Percentiles rank a stretch among this genome's conserved stretches.
These are phyloP conservation scores for Drosophila insularis DNA, from an alignment of 1,140 invertebrate genomes.

Conservation along the genomic window DNA sequence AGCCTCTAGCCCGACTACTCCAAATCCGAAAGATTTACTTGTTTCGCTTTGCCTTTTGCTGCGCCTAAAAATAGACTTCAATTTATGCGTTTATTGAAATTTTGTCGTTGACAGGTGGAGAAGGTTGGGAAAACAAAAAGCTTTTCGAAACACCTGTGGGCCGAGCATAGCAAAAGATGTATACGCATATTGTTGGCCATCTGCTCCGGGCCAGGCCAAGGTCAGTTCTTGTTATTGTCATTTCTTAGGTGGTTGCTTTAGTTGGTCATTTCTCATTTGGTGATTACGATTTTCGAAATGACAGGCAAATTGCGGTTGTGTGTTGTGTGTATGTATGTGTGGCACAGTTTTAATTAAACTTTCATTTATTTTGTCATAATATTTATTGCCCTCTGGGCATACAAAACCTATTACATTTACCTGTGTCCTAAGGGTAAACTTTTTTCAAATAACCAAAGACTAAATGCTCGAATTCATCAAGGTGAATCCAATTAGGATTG, in stretches of 20 bases:
- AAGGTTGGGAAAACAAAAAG: constrained; percentile 10
- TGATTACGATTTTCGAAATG: constrained; percentile 62
- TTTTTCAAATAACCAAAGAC: constrained; percentile 18
- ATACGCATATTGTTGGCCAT: constrained; percentile 3
- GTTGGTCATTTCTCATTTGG: constrained; percentile 74
- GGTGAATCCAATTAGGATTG: neutral
- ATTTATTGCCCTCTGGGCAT: constrained; percentile 63
- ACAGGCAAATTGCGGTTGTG: constrained; percentile 22
- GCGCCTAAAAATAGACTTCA: constrained; percentile 69
- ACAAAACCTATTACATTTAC: constrained; percentile 39
- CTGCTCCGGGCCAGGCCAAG: neutral
- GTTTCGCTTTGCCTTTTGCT: neutral
- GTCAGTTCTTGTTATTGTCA: constrained; percentile 49
- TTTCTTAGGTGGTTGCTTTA: constrained; percentile 27
- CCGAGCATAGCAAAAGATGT: constrained; percentile 25
- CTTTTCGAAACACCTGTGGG: constrained; percentile 49
- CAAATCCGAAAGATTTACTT: constrained; percentile 3
- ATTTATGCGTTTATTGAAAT: constrained; percentile 73
- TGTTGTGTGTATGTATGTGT: constrained; percentile 13
- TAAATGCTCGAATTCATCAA: neutral
- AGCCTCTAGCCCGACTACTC: neutral
- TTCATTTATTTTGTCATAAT: constrained; percentile 72
- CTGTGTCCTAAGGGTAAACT: neutral
- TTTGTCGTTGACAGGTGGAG: constrained; percentile 39
- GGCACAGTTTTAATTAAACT: constrained; percentile 71